Base-by-base conservation (phyloP, 2,888 invertebrate genomes). In the Pachliopta kotzebuea region DNA sequence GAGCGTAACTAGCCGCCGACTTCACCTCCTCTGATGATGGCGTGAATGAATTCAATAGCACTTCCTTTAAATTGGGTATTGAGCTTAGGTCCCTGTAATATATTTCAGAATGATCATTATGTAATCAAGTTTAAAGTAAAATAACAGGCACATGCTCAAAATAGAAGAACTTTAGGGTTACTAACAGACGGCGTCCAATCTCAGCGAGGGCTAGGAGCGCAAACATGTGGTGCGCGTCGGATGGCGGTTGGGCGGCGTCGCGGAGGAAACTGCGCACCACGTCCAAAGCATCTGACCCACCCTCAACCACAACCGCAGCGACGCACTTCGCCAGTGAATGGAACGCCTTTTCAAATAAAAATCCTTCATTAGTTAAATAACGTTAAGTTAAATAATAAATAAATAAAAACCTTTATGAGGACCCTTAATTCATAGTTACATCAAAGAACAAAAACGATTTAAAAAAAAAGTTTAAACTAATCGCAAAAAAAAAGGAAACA, bases 291-390 rank as follows among this genome's bases (percentile, higher is more conserved):
- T 87, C 87, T 66, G 77, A 71, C 11, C 96, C 96, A 79, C 96
- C 96, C 79, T 96, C 95, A 61, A 97, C 95, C 18, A 98, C 98
- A 63, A 99, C 94, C 0, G 98, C 97, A 8, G 99, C 98, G 62
- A 98, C 97, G 84, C 98, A 98, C 84, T 99, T 98, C 8, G 99
- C 98, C 75, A 99, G 93, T 26, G 98, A 98, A 86, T 98, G 97
- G 90, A 97, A 98, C 21, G 98, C 98, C 90, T 95, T 93, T 69
- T 31, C 37, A 37, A 37, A 37, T 37, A 37, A 37, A 37, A 37
- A 4, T 14, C 37, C 1, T 14, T 14, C 14, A 14, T 37, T 14
- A 37, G 11, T 31, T 7, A 31, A 31, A 31, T 31, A 2, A 31
- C 8, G 31, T n/a, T n/a, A n/a, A n/a, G 9, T 31, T 31, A 8